A percentile compares a stretch with the other conserved stretches of the same genome.
Conservation (phyloP, 2,113 vertebrate genomes). For the Leucoraja erinaceus region DNA sequence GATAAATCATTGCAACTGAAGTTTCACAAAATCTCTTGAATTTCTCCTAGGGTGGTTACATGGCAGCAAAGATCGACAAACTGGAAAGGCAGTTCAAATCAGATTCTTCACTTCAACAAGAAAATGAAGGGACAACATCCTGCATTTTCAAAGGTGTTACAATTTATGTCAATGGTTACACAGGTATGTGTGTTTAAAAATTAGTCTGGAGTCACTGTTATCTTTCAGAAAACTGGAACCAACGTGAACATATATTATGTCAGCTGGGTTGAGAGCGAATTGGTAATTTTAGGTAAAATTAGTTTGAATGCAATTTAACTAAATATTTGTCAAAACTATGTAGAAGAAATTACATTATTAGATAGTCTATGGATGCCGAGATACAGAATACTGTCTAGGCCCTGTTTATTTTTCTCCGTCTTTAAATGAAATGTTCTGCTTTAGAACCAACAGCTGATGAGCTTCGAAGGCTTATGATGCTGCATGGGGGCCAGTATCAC, state of each 20-base stretch:
- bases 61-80: slow-evolving; percentile 88
- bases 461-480: slow-evolving; percentile 86
- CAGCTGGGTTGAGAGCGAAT: neutral
- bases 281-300: neutral
- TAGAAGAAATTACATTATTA: neutral
- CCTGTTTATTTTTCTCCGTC: neutral
- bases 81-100: slow-evolving; percentile 85
- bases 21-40: neutral
- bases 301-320: neutral
- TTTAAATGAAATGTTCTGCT: slow-evolving; percentile 41
- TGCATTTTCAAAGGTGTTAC: slow-evolving; percentile 83
- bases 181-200: slow-evolving; percentile 63
- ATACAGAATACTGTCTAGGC: neutral
- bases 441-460: slow-evolving; percentile 88
- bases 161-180: slow-evolving; percentile 94
- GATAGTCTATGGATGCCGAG: neutral
- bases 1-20: neutral
- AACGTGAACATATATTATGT: neutral
- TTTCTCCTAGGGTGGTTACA: slow-evolving; percentile 79
- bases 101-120: slow-evolving; percentile 72
- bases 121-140: slow-evolving; percentile 70
- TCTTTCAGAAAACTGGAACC: neutral
- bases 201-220: neutral
- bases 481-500: slow-evolving; percentile 91
- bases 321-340: neutral